These are phyloP conservation scores for Oasisia sp. DNA, from an alignment of 2,888 invertebrate species.

Conservation along the genomic window DNA sequence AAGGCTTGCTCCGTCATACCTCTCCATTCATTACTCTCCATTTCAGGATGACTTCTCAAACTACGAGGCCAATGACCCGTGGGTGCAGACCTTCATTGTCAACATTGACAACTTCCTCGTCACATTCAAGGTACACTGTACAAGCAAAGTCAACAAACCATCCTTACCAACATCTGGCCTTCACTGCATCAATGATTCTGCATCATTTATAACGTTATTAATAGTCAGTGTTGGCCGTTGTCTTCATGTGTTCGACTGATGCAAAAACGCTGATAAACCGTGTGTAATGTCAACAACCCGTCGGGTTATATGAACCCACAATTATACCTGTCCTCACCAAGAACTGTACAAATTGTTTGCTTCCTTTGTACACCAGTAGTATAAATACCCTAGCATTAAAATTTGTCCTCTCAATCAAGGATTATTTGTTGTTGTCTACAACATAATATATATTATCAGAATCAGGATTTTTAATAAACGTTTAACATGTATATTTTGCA, in stretches of 20 bases:
- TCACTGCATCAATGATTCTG: constrained; percentile 18
- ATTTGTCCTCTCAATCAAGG: background rate
- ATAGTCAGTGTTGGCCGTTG: background rate
- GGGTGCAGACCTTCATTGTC: constrained; percentile 81
- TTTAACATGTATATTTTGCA: too few species aligned
- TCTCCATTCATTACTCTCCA: background rate
- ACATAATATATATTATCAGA: too few species aligned
- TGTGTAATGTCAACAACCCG: background rate
- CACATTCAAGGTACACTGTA: constrained; percentile 73
- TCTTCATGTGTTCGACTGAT: background rate
- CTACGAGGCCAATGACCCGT: constrained; percentile 89
- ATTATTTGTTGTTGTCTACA: background rate
- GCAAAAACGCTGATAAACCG: background rate
- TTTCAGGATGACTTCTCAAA: constrained; percentile 81
- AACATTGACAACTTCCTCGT: constrained; percentile 80
- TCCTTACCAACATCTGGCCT: background rate
- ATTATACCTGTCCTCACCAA: background rate
- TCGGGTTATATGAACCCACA: background rate
- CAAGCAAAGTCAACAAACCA: background rate
- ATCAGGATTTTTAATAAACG: too few species aligned
- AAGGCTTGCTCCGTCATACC: background rate
- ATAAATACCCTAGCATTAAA: background rate
- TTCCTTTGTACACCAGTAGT: background rate
- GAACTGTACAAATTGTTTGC: background rate
- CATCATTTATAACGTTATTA: background rate